These are phyloP conservation scores for Bradynema listronoti DNA, from an alignment of 1,140 invertebrate species.

Conservation along the genomic window DNA sequence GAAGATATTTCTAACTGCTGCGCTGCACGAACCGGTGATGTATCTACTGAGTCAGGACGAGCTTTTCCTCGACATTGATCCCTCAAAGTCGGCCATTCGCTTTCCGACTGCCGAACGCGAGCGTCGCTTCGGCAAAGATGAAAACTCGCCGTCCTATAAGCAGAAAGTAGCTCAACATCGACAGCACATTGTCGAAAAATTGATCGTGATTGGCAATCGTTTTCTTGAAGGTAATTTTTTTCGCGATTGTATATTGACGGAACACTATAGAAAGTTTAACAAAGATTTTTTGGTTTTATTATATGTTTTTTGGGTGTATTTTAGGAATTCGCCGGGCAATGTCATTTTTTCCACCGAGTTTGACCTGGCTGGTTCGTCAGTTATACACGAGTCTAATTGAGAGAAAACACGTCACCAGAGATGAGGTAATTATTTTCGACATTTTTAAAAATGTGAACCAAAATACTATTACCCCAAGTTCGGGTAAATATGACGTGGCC, in stretches of 20 bases:
- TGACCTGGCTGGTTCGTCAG: constrained; percentile 65
- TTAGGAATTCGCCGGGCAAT: constrained; percentile 71
- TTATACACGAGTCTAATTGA: constrained; percentile 62
- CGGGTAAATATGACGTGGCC: no score
- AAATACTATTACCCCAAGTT: no score
- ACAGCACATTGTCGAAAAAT: constrained; percentile 66
- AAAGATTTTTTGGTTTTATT: no score
- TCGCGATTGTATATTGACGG: no score
- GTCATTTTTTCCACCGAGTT: constrained; percentile 76
- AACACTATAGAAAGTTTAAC: no score
- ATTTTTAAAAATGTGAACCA: constrained; percentile 17
- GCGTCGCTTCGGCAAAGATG: constrained; percentile 73
- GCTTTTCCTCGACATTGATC: constrained; percentile 82
- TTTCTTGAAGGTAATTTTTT: constrained; percentile 69
- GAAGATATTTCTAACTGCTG: constrained; percentile 77
- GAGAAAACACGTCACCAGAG: constrained; percentile 58
- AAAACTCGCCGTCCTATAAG: constrained; percentile 43
- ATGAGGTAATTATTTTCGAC: constrained; percentile 63
- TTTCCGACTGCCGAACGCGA: constrained; percentile 68
- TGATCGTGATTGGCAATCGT: constrained; percentile 71
- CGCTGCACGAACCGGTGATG: constrained; percentile 82
- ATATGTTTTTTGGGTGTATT: constrained; percentile 6
- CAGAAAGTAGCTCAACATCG: constrained; percentile 38
- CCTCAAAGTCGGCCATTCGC: constrained; percentile 73
- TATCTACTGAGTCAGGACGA: constrained; percentile 85